These are phyloP conservation scores for Acanthurus lineatus DNA, from an alignment of 2,797 vertebrate genomes.

Conservation along the genomic window DNA sequence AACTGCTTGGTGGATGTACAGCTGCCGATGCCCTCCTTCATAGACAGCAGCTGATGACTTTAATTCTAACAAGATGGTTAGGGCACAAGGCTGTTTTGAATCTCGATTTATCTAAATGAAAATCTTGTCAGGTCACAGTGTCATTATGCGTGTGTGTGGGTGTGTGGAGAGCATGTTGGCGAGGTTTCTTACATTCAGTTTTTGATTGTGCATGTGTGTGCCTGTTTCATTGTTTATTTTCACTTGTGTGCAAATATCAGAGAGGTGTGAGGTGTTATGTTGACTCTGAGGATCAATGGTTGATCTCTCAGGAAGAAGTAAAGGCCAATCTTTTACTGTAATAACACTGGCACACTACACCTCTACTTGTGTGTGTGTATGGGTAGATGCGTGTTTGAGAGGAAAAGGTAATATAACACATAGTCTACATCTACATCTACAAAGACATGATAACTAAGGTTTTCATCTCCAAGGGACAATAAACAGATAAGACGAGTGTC, in stretches of 20 bases:
- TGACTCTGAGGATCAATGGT: slow-evolving; percentile 75
- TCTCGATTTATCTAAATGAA: slow-evolving; percentile 50
- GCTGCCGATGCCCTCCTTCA: background rate
- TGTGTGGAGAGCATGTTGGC: background rate
- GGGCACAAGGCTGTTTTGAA: slow-evolving; percentile 48
- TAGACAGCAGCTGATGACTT: slow-evolving; percentile 48
- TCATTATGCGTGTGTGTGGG: slow-evolving; percentile 11
- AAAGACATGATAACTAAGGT: background rate
- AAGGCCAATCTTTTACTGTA: slow-evolving; percentile 74
- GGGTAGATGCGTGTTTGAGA: background rate
- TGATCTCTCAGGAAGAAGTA: slow-evolving; percentile 68
- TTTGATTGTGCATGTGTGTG: slow-evolving; percentile 26
- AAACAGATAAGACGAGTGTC: slow-evolving; percentile 6
- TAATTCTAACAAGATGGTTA: slow-evolving; percentile 46
- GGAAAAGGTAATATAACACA: slow-evolving; percentile 22
- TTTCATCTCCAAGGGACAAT: slow-evolving; percentile 27
- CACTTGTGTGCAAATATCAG: slow-evolving; percentile 74
- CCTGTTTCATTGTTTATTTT: slow-evolving; percentile 68
- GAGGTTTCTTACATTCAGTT: slow-evolving; percentile 18
- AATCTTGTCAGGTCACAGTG: slow-evolving; percentile 45
- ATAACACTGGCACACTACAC: slow-evolving; percentile 50
- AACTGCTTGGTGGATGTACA: no score
- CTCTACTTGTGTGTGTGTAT: slow-evolving; percentile 11
- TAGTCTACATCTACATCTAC: background rate
- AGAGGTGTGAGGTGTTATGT: slow-evolving; percentile 55